phyloP scores from a whole-genome alignment of 1,140 invertebrate genomes.

The Scaptomyza montana region DNA sequence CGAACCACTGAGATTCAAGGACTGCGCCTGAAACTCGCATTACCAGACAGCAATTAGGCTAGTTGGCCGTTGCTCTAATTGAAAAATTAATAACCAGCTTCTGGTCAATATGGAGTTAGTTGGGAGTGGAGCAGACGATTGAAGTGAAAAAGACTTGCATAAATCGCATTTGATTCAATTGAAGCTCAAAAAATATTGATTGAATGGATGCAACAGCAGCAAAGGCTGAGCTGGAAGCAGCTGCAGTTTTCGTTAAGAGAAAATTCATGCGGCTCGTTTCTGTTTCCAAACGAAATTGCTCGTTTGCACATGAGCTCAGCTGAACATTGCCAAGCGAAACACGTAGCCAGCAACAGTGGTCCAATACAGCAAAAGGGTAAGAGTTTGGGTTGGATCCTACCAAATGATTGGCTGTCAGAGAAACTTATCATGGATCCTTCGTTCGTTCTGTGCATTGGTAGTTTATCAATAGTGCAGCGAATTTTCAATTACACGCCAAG shows the following conservation, averaged over 20 bases:
- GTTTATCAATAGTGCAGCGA: slow-evolving; percentile 55
- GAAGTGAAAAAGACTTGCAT: slow-evolving; percentile 14
- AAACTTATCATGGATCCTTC: slow-evolving; percentile 74
- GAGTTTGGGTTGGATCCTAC: slow-evolving; percentile 15
- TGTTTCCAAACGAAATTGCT: slow-evolving; percentile 51
- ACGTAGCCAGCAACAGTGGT: slow-evolving; percentile 50
- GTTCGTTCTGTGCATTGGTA: slow-evolving; percentile 48
- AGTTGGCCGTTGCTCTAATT: slow-evolving; percentile 42
- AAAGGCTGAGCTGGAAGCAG: slow-evolving; percentile 18
- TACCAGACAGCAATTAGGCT: slow-evolving; percentile 57
- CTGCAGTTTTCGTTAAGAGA: slow-evolving; percentile 38
- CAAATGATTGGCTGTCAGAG: slow-evolving; percentile 78
- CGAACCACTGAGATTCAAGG: not conserved
- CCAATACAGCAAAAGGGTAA: slow-evolving; percentile 5
- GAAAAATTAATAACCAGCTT: slow-evolving; percentile 65
- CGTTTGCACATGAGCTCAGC: slow-evolving; percentile 79
- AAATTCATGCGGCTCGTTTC: slow-evolving; percentile 26
- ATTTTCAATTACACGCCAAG: slow-evolving; percentile 70
- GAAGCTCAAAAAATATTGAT: slow-evolving; percentile 68
- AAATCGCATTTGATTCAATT: slow-evolving; percentile 78
- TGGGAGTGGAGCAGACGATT: not conserved
- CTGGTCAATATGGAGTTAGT: not conserved
- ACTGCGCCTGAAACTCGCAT: slow-evolving; percentile 5
- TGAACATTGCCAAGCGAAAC: slow-evolving; percentile 77
- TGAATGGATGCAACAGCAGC: slow-evolving; percentile 49